Evolutionary conservation across 2,797 vertebrate genomes (phyloP), one percentile per base, ranked within the genome.

Genomic region (Heliangelus exortis): DNA sequence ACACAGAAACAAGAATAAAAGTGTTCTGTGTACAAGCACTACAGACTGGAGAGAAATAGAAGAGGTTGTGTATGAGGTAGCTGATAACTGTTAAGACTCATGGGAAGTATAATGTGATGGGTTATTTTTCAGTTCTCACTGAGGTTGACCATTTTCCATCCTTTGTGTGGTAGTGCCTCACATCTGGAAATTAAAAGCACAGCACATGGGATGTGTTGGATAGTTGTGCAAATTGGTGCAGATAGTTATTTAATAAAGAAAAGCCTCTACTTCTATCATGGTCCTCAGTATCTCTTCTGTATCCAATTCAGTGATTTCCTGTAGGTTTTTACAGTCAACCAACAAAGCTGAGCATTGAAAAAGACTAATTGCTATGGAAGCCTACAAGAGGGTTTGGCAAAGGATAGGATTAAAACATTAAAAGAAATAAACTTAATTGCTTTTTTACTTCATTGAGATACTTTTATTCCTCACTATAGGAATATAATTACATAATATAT

Each of bases 31-130:
- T 57, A 26, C 20, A 58, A 34, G 36, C 17, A 4, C 22, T 33
- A 57, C 12, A 65, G 41, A 65, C 34, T 28, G 5, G 6, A 3
- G 3, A 31, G 50, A 71, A 50, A 84, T 6, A 74, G 58, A 59
- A 69, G 29, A 50, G 17, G n/a, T 25, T 29, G 15, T 59, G 15
- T n/a, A 15, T 43, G 39, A 58, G 9, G 28, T 36, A 67, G 15
- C 8, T 78, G 62, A 25, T 0, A 2, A 3, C 34, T 54, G 5
- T 8, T 20, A 7, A 33, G 13, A 6, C 51, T 54, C 6, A 2
- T 12, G 65, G 18, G 31, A 50, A 5, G 3, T 17, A 26, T 12
- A 33, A 36, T 48, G 50, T 17, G 57, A 34, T 16, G 28, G 13
- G 25, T 23, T 17, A 59, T 45, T 47, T 33, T 34, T 9, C 47